Base-by-base conservation (phyloP, 2,113 vertebrate genomes). In the Lycaon pictus region DNA sequence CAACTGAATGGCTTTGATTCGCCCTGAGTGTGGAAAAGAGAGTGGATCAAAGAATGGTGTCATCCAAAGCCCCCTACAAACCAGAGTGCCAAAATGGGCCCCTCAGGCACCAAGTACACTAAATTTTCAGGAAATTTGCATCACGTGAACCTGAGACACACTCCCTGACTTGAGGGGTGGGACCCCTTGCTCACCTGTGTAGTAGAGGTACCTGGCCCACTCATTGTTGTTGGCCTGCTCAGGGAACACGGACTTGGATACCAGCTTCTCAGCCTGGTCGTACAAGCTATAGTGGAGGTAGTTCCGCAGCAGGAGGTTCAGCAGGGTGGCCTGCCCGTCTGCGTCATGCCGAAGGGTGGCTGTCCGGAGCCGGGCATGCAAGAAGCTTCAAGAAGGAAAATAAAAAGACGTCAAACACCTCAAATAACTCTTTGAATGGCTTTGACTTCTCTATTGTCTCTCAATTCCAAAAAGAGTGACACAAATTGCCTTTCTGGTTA, bases 221-320 rank as follows among this genome's bases (percentile, higher is more conserved):
- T 99, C 99, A 2, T 99, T 99, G 99, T 99, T 99, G 98, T 99
- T 99, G 98, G 99, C 99, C 83, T 99, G 99, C 97, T 99, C 99
- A 0, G 99, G 99, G 89, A 99, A 99, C 95, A 99, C 99, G 0
- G 99, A 99, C 76, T 99, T 99, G 98, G 99, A 99, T 92, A 99
- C 99, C 3, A 99, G 99, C 35, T 99, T 99, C 98, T 99, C 99
- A 0, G 99, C 99, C 98, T 99, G 99, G 99, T 99, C 99, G 0
- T 99, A 99, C 93, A 99, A 98, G 98, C 99, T 99, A 98, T 99
- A 99, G 98, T 99, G 99, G 51, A 99, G 99, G 98, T 99, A 99
- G 97, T 99, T 99, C 93, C 99, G 99, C 97, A 99, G 99, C 98
- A 99, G 99, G 84, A 99, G 99, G 99, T 99, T 99, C 19, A 99